These are phyloP conservation scores for Amphiduros pacificus DNA, from an alignment of 2,888 invertebrate species.

Conservation along the genomic window DNA sequence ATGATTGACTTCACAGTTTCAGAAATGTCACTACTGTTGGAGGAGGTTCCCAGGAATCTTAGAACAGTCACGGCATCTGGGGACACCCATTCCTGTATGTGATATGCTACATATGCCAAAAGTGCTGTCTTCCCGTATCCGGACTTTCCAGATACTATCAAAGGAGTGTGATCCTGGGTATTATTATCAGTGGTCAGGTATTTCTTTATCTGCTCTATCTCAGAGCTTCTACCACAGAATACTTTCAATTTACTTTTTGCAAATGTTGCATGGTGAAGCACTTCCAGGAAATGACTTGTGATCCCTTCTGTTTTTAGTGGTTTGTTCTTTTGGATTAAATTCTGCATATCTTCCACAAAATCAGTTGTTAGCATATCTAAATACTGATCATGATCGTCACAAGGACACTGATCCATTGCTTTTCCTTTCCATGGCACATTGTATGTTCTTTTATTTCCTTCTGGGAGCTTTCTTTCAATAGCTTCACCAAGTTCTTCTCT, in stretches of 20 bases:
- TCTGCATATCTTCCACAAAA: conserved; percentile 20
- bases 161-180: conserved; percentile 8
- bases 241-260: conserved; percentile 16
- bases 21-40: conserved; percentile 32
- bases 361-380: conserved; percentile 15
- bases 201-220: conserved; percentile 3
- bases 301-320: not conserved
- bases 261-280: conserved; percentile 27
- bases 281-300: conserved; percentile 20
- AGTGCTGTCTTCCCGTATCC: conserved; percentile 30
- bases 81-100: conserved; percentile 15
- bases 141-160: conserved; percentile 25
- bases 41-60: conserved; percentile 39
- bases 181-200: conserved; percentile 10
- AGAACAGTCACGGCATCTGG: conserved; percentile 24
- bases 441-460: conserved; percentile 5
- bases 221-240: conserved; percentile 29
- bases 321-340: conserved; percentile 1
- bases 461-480: not conserved
- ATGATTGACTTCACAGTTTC: conserved; percentile 29
- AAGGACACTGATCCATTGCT: conserved; percentile 16
- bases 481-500: conserved; percentile 8
- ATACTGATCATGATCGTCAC: conserved; percentile 10
- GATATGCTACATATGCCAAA: conserved; percentile 21
- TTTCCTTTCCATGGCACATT: conserved; percentile 16